These are phyloP conservation scores for Saguinus oedipus DNA, from an alignment of 2,797 vertebrate genomes.

Conservation along the genomic window DNA sequence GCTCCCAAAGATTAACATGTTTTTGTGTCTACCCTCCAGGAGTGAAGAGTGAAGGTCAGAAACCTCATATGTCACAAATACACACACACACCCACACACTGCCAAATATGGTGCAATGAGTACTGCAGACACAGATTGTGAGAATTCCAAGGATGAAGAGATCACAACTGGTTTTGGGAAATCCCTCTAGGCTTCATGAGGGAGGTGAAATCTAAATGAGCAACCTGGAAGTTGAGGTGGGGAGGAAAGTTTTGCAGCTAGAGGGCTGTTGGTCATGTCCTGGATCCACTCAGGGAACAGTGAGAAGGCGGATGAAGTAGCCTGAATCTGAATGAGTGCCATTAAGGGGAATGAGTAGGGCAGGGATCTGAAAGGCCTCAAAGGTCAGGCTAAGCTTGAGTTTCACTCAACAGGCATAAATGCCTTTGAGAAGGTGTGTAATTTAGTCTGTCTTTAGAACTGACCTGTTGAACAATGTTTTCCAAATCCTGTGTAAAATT, in stretches of 20 bases:
- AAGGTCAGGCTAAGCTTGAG: not conserved
- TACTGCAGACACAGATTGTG: not conserved
- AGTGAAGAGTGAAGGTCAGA: not conserved
- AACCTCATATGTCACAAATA: not conserved
- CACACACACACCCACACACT: not conserved
- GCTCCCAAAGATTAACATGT: not conserved
- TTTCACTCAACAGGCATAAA: not conserved
- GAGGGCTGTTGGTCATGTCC: not conserved
- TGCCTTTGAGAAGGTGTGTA: not conserved
- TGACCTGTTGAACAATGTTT: conserved; percentile 1
- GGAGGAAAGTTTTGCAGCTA: not conserved
- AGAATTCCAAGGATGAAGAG: not conserved
- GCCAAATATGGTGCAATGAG: not conserved
- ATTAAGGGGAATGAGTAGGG: not conserved
- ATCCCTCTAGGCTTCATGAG: not conserved
- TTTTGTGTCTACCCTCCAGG: not conserved
- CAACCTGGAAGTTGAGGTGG: not conserved
- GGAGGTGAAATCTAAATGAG: not conserved
- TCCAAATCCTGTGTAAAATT: not conserved
- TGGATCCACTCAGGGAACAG: not conserved
- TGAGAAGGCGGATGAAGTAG: not conserved
- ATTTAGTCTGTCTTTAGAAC: conserved; percentile 27
- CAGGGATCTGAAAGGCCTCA: not conserved
- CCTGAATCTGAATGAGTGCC: not conserved
- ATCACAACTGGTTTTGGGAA: not conserved